phyloP scores from a whole-genome alignment of 2,113 vertebrate species.

The Bubo blakistoni region DNA sequence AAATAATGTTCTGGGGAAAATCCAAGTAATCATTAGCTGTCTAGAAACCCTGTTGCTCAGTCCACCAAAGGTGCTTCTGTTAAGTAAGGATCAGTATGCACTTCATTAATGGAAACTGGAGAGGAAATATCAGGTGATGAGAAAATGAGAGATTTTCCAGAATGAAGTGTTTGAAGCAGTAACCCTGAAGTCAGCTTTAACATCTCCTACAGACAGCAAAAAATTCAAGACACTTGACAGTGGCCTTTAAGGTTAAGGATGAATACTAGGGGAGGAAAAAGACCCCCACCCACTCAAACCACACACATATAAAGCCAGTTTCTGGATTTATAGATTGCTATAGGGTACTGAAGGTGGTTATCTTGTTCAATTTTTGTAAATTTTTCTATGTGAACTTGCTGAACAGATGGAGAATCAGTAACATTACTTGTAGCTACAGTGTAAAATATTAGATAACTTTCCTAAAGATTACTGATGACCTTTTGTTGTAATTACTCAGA shows the following conservation, averaged over 20 bases:
- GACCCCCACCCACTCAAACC: neutral
- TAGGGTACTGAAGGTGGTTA: neutral
- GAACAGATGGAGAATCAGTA: neutral
- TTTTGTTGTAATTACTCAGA: neutral
- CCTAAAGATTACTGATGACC: neutral
- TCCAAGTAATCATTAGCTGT: neutral
- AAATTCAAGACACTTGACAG: conserved; percentile 25
- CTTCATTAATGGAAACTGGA: neutral
- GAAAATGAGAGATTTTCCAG: neutral
- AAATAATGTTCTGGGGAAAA: neutral
- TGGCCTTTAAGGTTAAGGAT: conserved; percentile 28
- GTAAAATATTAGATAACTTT: neutral
- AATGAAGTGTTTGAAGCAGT: neutral
- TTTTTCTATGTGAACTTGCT: neutral
- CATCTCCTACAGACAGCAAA: neutral
- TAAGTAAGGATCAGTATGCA: neutral
- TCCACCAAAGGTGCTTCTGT: neutral
- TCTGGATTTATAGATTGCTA: neutral
- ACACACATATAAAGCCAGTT: neutral
- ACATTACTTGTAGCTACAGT: neutral
- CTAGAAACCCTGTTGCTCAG: neutral
- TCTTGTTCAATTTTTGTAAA: neutral
- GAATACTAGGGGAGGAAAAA: neutral
- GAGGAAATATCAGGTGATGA: neutral
- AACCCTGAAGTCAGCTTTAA: conserved; percentile 9